These are phyloP conservation scores for Neodiprion fabricii DNA, from an alignment of 1,140 invertebrate species.

Conservation along the genomic window DNA sequence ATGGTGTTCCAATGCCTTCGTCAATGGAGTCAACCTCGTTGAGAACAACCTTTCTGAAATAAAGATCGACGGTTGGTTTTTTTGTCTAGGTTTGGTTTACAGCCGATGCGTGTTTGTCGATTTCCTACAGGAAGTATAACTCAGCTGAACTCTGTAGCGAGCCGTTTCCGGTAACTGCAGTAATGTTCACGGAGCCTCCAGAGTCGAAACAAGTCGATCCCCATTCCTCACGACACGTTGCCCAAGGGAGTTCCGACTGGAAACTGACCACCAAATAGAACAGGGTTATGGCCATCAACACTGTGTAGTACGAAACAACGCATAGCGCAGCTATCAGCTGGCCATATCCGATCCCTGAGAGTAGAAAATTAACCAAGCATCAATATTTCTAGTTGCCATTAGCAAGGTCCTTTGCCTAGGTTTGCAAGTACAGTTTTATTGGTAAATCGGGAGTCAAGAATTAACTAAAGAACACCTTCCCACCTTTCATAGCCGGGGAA, in stretches of 20 bases:
- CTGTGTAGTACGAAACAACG: conserved; percentile 80
- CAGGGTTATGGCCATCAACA: conserved; percentile 80
- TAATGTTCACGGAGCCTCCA: conserved; percentile 31
- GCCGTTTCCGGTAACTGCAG: conserved; percentile 43
- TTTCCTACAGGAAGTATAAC: conserved; percentile 62
- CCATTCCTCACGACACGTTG: conserved; percentile 70
- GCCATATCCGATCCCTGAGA: conserved; percentile 74
- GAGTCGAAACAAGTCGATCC: conserved; percentile 39
- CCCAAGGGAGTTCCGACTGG: conserved; percentile 70
- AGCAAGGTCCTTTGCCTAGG: too few species aligned
- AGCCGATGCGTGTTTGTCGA: conserved; percentile 64
- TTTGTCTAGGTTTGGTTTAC: neutral
- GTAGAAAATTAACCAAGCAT: neutral
- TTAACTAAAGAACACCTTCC: conserved; percentile 15
- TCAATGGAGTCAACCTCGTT: conserved; percentile 66
- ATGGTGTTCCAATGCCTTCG: conserved; percentile 67
- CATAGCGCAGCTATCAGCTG: conserved; percentile 74
- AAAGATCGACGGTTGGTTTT: neutral
- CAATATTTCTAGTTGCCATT: too few species aligned
- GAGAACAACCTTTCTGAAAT: conserved; percentile 63
- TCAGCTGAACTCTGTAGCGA: conserved; percentile 40
- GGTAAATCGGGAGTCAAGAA: too few species aligned
- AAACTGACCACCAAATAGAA: conserved; percentile 78
- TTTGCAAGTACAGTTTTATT: too few species aligned
- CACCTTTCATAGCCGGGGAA: conserved; percentile 70